Evolutionary conservation across 2,113 vertebrate genomes (phyloP).

Genomic region (Leptobrachium ailaonicum): DNA sequence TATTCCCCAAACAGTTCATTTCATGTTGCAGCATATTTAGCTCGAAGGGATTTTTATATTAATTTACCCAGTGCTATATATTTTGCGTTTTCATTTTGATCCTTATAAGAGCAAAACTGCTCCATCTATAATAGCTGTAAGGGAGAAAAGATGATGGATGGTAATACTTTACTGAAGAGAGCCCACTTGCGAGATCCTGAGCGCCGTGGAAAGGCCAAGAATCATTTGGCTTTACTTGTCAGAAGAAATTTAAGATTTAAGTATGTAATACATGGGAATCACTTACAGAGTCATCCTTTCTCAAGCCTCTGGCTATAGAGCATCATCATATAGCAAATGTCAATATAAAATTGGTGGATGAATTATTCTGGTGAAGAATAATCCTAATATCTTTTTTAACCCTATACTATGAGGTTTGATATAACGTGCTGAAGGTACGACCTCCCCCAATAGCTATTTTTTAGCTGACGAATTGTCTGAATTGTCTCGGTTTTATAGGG

Average conservation of each 20-base stretch:
- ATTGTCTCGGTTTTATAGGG: no score
- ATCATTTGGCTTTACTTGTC: conserved; percentile 74
- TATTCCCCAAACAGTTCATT: background rate
- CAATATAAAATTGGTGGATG: background rate
- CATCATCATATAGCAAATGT: background rate
- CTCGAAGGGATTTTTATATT: background rate
- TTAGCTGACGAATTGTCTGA: no score
- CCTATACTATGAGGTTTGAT: no score
- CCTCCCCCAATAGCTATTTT: no score
- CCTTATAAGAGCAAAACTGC: conserved; percentile 13
- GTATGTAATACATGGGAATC: conserved; percentile 14
- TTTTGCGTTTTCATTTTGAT: background rate
- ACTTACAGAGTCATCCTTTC: conserved; percentile 1
- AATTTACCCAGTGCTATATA: background rate
- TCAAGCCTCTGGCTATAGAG: conserved; percentile 16
- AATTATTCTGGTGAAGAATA: background rate
- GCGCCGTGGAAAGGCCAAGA: conserved; percentile 56
- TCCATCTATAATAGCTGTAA: conserved; percentile 40
- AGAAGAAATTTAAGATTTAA: conserved; percentile 59
- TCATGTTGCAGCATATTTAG: background rate
- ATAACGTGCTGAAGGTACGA: no score
- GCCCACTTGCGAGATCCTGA: background rate
- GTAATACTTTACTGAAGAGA: conserved; percentile 55
- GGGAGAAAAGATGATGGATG: conserved; percentile 46
- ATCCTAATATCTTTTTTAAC: background rate